These are phyloP conservation scores for Nomada ferruginata DNA, from an alignment of 2,888 invertebrate genomes.

Conservation along the genomic window DNA sequence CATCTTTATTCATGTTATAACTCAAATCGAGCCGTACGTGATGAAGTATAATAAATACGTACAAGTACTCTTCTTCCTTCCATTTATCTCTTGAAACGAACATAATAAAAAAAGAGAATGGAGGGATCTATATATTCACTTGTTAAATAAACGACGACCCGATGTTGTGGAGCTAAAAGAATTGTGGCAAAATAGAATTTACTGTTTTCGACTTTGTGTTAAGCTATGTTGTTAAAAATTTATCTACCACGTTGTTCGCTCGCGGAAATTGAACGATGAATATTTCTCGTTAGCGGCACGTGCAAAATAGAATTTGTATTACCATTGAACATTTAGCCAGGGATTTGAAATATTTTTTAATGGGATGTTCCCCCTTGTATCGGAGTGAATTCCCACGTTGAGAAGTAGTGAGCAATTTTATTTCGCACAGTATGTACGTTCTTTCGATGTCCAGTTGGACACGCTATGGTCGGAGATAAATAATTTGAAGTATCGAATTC, in stretches of 20 bases:
- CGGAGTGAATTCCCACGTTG: neutral
- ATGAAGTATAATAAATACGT: neutral
- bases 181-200: neutral
- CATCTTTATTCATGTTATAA: conserved; percentile 30
- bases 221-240: neutral
- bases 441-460: neutral
- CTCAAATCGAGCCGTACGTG: neutral
- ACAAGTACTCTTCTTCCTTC: too few species aligned
- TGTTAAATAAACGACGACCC: neutral
- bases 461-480: neutral
- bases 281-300: neutral
- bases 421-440: neutral
- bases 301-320: neutral
- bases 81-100: neutral
- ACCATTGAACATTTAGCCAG: neutral
- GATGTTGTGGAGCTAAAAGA: neutral
- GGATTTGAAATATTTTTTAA: neutral
- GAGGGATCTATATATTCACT: neutral
- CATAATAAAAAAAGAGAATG: neutral
- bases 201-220: neutral
- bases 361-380: neutral
- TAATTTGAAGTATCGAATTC: conserved; percentile 25
- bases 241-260: neutral
- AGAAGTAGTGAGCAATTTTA: neutral
- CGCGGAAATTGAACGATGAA: neutral